A percentile compares a stretch with the other conserved stretches of the same genome.
Conservation (phyloP, 2,888 invertebrate species). For the Tenodera sinensis region DNA sequence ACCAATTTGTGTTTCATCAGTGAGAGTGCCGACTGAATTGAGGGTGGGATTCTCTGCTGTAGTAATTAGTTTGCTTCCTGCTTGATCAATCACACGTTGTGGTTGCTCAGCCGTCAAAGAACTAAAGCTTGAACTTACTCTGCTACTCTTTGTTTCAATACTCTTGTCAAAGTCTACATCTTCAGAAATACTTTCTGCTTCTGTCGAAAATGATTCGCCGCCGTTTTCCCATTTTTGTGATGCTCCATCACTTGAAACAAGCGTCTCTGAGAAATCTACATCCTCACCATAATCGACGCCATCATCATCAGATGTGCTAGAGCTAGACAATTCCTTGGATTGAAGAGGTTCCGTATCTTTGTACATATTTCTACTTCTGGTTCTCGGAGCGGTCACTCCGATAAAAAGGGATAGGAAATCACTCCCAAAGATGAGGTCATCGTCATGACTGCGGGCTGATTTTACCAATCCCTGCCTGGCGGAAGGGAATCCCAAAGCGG, state of each 20-base stretch:
- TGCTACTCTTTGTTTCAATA: neutral
- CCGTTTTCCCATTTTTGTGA: neutral
- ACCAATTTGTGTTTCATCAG: neutral
- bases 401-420: slow-evolving; percentile 49
- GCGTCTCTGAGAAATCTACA: neutral
- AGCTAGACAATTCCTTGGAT: neutral
- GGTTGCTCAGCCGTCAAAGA: neutral
- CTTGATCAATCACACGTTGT: neutral
- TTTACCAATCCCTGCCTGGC: slow-evolving; percentile 14
- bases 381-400: slow-evolving; percentile 17
- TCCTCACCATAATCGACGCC: neutral
- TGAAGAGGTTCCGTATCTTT: neutral
- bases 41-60: neutral
- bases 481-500: slow-evolving; percentile 20
- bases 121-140: neutral
- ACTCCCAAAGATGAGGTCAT: slow-evolving; percentile 48
- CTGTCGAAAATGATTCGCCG: neutral
- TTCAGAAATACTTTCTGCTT: neutral
- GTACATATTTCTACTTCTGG: neutral
- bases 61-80: neutral
- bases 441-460: slow-evolving; percentile 40
- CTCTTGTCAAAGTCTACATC: neutral
- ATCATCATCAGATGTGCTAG: neutral
- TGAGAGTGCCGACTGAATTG: too few relatives aligned
- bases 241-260: neutral